Evolutionary conservation across 1,140 invertebrate genomes (phyloP).

Genomic region (Atopsyche davidsoni): DNA sequence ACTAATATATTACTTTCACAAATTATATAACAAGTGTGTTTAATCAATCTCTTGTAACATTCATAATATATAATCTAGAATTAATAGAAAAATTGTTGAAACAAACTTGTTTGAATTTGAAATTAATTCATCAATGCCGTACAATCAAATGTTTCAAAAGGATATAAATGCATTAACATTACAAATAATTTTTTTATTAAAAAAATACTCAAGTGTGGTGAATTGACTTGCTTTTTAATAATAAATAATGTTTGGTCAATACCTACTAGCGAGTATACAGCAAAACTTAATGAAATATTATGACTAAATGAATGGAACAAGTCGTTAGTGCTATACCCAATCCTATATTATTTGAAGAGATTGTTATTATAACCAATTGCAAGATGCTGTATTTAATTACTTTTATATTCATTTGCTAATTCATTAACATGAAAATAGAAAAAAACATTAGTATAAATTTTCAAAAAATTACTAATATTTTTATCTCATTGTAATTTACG

Average conservation of each 20-base stretch:
- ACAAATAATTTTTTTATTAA: neutral
- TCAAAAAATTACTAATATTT: no score
- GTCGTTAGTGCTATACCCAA: no score
- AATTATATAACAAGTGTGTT: slow-evolving; percentile 7
- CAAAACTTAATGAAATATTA: no score
- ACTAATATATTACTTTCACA: slow-evolving; percentile 6
- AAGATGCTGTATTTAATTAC: no score
- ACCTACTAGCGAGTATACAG: no score
- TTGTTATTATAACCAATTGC: no score
- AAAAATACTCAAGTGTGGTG: neutral
- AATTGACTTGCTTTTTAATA: neutral
- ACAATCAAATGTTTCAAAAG: neutral
- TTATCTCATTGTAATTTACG: no score
- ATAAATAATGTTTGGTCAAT: neutral
- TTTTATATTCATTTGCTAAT: no score
- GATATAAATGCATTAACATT: neutral
- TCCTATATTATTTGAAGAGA: no score
- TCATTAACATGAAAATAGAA: no score
- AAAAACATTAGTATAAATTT: no score
- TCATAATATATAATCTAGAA: slow-evolving; percentile 11
- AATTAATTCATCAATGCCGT: neutral
- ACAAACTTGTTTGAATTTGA: neutral
- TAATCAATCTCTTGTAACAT: slow-evolving; percentile 9
- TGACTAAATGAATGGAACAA: no score
- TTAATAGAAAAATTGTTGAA: slow-evolving; percentile 1